phyloP scores from a whole-genome alignment of 2,888 invertebrate genomes.

The Leptopilina syphax region DNA sequence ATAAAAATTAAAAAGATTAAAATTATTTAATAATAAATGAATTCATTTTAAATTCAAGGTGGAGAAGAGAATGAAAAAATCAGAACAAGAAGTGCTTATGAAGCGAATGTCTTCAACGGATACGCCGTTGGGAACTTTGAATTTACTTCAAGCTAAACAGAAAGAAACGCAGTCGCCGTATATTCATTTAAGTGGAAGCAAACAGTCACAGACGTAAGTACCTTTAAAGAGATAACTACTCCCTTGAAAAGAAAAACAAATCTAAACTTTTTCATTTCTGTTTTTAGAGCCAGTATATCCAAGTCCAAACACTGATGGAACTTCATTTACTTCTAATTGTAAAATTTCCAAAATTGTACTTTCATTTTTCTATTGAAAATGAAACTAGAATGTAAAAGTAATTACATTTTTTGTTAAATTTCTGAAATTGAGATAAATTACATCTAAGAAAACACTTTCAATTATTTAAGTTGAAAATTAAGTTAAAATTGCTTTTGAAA shows the following conservation, averaged over 20 bases:
- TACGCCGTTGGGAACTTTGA: slow-evolving; percentile 96
- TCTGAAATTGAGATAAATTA: no score
- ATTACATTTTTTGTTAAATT: no score
- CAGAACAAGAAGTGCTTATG: slow-evolving; percentile 96
- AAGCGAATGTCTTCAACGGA: slow-evolving; percentile 98
- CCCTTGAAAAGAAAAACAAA: neutral
- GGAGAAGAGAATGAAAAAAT: slow-evolving; percentile 96
- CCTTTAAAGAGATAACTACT: neutral
- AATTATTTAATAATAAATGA: no score
- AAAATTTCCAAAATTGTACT: neutral
- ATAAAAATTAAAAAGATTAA: no score
- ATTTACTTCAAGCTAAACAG: slow-evolving; percentile 96
- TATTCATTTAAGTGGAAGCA: slow-evolving; percentile 94
- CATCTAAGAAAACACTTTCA: no score
- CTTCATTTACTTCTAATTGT: neutral
- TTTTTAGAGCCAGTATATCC: slow-evolving; percentile 76
- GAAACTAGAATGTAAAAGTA: no score
- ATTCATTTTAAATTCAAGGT: slow-evolving; percentile 72
- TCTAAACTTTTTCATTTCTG: slow-evolving; percentile 34
- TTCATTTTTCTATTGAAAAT: no score
- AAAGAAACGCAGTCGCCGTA: slow-evolving; percentile 95
- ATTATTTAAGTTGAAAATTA: no score
- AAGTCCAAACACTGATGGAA: slow-evolving; percentile 73
- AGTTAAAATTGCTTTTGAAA: no score
- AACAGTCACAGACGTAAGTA: slow-evolving; percentile 80